Base-by-base conservation (phyloP, 2,888 invertebrate species). In the Ypsolopha scabrella region DNA sequence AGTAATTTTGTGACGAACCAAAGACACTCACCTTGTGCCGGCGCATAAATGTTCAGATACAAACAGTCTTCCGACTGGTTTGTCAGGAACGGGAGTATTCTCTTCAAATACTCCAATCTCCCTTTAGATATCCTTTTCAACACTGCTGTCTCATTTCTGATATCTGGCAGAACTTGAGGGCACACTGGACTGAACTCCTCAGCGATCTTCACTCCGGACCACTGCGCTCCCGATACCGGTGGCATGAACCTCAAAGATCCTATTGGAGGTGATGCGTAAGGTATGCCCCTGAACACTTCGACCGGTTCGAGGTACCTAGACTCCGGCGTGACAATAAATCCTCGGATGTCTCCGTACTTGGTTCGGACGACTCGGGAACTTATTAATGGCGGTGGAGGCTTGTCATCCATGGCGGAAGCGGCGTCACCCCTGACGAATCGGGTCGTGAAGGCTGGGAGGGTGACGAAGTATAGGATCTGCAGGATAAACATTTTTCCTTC, bases 31-130 rank as follows among this genome's bases (percentile, higher is more conserved):
- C 97, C 96, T 93, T 94, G 94, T 64, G 94, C 94, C 51, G 98
- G 98, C 34, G 96, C 95, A 87, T 97, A 99, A 70, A 99, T 93
- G 82, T 99, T 99, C 72, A 99, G 90, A 78, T 96, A 97, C 57
- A 99, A 90, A 72, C 99, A 99, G 87, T 99, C 98, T 88, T 99
- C 99, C 60, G 94, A 95, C 86, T 98, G 97, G 75, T 97, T 94
- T 61, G 91, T 91, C 61, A 98, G 88, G 75, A 94, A 93, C 43
- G 96, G 96, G 64, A 95, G 81, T 76, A 98, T 89, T 65, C 96
- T 90, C 76, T 92, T 94, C 65, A 98, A 88, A 73, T 97, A 95
- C 71, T 96, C 95, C 67, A 95, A 86, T 57, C 97, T 88, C 33
- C 96, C 97, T 64, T 91, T 91, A 7, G 98, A 97, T 92, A 97